phyloP scores from a whole-genome alignment of 1,140 invertebrate genomes.

The Tribolium castaneum region DNA sequence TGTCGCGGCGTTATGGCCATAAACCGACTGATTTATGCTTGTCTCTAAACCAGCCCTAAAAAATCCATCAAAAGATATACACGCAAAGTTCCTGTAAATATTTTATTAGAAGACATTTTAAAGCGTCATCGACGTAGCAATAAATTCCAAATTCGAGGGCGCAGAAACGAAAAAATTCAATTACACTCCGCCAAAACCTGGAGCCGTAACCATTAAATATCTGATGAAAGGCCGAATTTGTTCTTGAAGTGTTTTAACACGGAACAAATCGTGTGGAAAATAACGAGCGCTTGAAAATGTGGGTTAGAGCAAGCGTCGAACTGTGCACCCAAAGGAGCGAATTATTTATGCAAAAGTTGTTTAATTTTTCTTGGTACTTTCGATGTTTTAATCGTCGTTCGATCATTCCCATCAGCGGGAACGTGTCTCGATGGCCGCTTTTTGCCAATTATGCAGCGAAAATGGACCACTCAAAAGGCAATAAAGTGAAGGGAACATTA shows the following conservation, averaged over 20 bases:
- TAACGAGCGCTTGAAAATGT: background rate
- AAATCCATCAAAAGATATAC: background rate
- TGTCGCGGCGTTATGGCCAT: background rate
- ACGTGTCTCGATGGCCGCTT: background rate
- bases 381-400: too few relatives aligned
- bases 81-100: background rate
- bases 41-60: background rate
- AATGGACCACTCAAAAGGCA: background rate
- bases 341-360: background rate
- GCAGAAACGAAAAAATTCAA: constrained; percentile 10
- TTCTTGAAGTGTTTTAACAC: constrained; percentile 25
- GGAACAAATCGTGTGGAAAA: background rate
- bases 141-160: constrained; percentile 7
- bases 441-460: constrained; percentile 7
- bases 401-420: background rate
- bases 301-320: background rate
- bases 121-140: background rate
- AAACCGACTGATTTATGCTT: background rate
- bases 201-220: constrained; percentile 6
- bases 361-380: too few relatives aligned
- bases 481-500: constrained; percentile 19
- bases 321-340: background rate
- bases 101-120: constrained; percentile 17
- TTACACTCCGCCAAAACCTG: constrained; percentile 4
- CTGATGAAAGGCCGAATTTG: constrained; percentile 12